Evolutionary conservation across 2,113 vertebrate genomes (phyloP), one percentile per base, ranked within the genome.

Genomic region (Rousettus leschenaultii): DNA sequence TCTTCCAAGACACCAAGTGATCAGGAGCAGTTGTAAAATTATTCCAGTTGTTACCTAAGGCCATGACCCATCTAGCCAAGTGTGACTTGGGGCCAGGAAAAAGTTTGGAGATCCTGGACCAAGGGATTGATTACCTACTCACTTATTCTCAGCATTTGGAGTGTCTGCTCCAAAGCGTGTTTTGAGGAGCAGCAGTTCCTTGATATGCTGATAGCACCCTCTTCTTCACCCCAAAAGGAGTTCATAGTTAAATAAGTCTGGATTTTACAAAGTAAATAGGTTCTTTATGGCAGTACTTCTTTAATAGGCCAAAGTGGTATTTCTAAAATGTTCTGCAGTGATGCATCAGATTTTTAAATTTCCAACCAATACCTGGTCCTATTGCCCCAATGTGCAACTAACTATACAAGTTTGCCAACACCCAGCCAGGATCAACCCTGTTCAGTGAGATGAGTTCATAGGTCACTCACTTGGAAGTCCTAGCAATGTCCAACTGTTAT

Each of bases 21-120:
- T 61, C 65, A 61, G 85, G 71, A 82, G 53, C 48, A 53, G 94
- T 45, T 1, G 10, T 85, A 95, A 89, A 91, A 91, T 94, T 92
- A 79, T 71, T 89, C 85, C 51, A 79, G 85, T 84, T 85, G 35
- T 77, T 75, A 87, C 57, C 84, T 6, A 43, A 82, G 70, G 84
- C 65, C 82, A 61, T 77, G 70, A 59, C 61, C 92, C 71, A 66
- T 63, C 59, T 53, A 48, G 59, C 28, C 86, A 45, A 40, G 61
- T 33, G 85, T 71, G 70, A 55, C 75, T 38, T n/a, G 22, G 11
- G 38, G 22, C 45, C n/a, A 88, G 33, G 65, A 35, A 75, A 84
- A n/a, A 43, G 30, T 85, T 75, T 61, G 82, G 21, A 66, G 65
- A n/a, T 73, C 85, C 66, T 21, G 35, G 33, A 65, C 59, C 12